phyloP scores from a whole-genome alignment of 1,140 invertebrate species.

The Cherax quadricarinatus region DNA sequence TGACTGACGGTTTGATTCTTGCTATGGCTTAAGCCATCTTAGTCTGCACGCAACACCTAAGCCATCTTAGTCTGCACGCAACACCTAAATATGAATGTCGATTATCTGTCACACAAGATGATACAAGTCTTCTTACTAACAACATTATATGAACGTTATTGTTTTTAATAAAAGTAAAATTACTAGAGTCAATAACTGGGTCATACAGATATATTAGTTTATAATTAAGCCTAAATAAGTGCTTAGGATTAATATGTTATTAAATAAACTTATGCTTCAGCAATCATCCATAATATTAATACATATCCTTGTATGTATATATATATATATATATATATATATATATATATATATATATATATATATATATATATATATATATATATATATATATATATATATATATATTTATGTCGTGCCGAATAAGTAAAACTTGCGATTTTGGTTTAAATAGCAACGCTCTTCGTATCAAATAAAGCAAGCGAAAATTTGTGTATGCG shows the following conservation, averaged over 20 bases:
- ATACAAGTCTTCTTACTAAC: neutral
- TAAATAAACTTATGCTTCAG: neutral
- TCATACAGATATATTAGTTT: neutral
- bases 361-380: conserved; percentile 6
- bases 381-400: conserved; percentile 6
- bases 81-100: neutral
- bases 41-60: neutral
- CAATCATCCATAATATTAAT: neutral
- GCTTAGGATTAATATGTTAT: neutral
- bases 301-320: neutral
- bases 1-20: neutral
- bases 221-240: neutral
- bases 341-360: conserved; percentile 6
- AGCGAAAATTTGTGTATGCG: too few species aligned
- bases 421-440: too few species aligned
- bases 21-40: neutral
- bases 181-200: neutral
- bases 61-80: neutral
- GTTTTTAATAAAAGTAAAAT: neutral
- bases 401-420: neutral
- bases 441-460: too few species aligned
- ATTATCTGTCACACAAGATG: neutral
- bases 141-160: neutral
- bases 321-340: conserved; percentile 6
- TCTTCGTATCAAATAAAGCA: too few species aligned